These are phyloP conservation scores for Chrysomallon squamiferum DNA, from an alignment of 1,140 invertebrate species.

Conservation along the genomic window DNA sequence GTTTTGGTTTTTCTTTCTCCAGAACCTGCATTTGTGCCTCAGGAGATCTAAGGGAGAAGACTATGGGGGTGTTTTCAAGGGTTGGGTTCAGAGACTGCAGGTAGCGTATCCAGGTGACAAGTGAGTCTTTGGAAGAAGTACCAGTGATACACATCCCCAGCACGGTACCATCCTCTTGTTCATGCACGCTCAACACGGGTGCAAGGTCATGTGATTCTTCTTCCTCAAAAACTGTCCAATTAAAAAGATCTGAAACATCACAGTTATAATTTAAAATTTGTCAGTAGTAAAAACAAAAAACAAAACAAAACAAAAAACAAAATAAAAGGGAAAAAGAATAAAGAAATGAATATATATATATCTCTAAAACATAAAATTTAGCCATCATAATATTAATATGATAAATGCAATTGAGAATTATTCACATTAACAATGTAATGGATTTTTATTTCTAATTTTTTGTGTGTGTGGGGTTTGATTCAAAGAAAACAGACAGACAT, in stretches of 20 bases:
- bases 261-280: neutral
- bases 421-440: too few species aligned
- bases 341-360: too few species aligned
- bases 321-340: too few species aligned
- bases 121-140: constrained; percentile 75
- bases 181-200: constrained; percentile 75
- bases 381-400: too few species aligned
- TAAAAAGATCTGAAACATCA: constrained; percentile 37
- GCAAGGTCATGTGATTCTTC: constrained; percentile 35
- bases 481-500: too few species aligned
- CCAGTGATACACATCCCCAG: constrained; percentile 87
- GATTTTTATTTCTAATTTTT: too few species aligned
- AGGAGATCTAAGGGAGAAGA: constrained; percentile 74
- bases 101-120: constrained; percentile 90
- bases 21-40: constrained; percentile 43
- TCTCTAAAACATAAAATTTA: too few species aligned
- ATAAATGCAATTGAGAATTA: too few species aligned
- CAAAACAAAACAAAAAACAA: too few species aligned
- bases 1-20: constrained; percentile 13
- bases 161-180: constrained; percentile 92
- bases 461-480: too few species aligned
- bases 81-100: constrained; percentile 80
- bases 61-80: constrained; percentile 78
- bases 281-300: neutral
- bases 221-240: constrained; percentile 43